Percentiles rank a stretch among this genome's conserved stretches.
Conservation (phyloP, 1,140 invertebrate species). For the Telenomus remus region DNA sequence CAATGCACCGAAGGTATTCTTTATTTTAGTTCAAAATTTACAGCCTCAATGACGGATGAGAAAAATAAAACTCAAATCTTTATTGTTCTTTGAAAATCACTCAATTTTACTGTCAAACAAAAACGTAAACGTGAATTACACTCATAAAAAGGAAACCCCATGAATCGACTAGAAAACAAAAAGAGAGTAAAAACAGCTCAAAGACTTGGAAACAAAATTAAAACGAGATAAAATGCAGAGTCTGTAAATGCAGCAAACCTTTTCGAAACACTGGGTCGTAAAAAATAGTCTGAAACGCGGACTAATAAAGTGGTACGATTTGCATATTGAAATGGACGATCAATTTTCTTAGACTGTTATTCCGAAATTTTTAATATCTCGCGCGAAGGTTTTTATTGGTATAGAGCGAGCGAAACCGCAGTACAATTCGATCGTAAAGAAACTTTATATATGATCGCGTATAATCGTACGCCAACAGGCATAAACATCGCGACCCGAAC, state of each 20-base stretch:
- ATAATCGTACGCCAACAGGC: constrained; percentile 23
- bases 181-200: neutral
- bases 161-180: neutral
- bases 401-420: constrained; percentile 9
- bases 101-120: constrained; percentile 3
- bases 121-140: neutral
- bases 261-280: constrained; percentile 22
- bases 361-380: constrained; percentile 27
- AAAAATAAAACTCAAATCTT: constrained; percentile 15
- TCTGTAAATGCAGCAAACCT: constrained; percentile 6
- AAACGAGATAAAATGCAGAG: constrained; percentile 9
- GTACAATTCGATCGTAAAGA: constrained; percentile 30
- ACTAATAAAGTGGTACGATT: constrained; percentile 28
- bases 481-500: constrained; percentile 37
- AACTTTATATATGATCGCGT: constrained; percentile 37
- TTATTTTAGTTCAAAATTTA: constrained; percentile 39
- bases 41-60: constrained; percentile 21
- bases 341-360: constrained; percentile 31
- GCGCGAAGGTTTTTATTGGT: constrained; percentile 24
- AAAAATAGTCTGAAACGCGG: constrained; percentile 20
- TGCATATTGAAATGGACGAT: constrained; percentile 42
- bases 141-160: no score
- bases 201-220: neutral
- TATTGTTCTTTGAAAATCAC: constrained; percentile 7
- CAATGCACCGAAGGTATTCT: constrained; percentile 26